Percentiles rank a stretch among this genome's conserved stretches.
phyloP scores from a whole-genome alignment of 2,797 vertebrate genomes.

The Squalus acanthias region DNA sequence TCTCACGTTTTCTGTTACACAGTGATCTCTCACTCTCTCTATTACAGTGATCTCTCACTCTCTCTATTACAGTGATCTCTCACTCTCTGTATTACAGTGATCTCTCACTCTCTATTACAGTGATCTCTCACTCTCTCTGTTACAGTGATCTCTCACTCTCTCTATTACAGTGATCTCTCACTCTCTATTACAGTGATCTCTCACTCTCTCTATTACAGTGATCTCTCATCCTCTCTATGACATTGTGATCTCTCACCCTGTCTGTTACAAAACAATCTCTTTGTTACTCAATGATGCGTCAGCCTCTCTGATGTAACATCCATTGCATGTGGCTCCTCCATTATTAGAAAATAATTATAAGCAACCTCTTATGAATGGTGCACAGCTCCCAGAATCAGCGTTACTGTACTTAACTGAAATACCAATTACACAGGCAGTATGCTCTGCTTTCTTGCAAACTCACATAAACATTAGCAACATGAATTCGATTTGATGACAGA shows the following conservation, averaged over 20 bases:
- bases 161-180: not conserved
- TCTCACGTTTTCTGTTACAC: not conserved
- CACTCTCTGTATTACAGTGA: not conserved
- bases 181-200: not conserved
- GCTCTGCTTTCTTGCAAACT: constrained; percentile 12
- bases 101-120: not conserved
- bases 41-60: not conserved
- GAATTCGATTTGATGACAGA: constrained; percentile 31
- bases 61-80: not conserved
- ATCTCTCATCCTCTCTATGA: not conserved
- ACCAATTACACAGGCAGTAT: constrained; percentile 25
- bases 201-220: not conserved
- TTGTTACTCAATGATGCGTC: not conserved
- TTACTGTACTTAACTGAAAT: constrained; percentile 27
- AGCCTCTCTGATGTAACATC: constrained; percentile 14
- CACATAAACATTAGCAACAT: constrained; percentile 29
- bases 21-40: not conserved
- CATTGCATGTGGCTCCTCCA: not conserved
- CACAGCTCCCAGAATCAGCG: constrained; percentile 10
- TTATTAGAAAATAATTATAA: constrained; percentile 15
- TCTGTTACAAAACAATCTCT: constrained; percentile 1
- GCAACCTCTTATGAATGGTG: constrained; percentile 20
- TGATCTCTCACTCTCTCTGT: not conserved
- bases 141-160: not conserved
- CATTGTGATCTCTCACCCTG: not conserved